Evolutionary conservation across 2,888 invertebrate species (phyloP), one percentile per base, ranked within the genome.

Genomic region (Labia minor): DNA sequence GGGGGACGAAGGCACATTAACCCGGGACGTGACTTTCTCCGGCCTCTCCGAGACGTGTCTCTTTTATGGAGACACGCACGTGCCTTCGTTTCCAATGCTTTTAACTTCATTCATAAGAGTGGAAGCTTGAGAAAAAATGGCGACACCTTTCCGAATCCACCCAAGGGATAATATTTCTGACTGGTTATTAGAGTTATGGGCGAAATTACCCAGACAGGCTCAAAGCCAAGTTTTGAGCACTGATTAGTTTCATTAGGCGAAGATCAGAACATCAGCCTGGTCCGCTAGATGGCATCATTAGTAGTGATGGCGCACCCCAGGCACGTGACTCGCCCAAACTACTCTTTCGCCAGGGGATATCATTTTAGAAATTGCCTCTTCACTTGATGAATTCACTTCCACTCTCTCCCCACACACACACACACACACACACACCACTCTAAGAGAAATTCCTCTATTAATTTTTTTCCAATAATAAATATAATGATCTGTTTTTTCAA

Each of bases 141-240:
- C 49, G 49, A 49, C 49, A 49, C 49, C 49, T 49, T 26, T 14
- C 16, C 49, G 49, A 49, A 49, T 49, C 49, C 49, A 49, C 49
- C 49, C 14, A 49, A 49, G 49, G 49, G 49, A 49, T 49, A 49
- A 49, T 49, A 49, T 49, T 49, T 49, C 49, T 49, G 49, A 49
- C 49, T 49, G 49, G 49, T 49, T 49, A 49, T 49, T 49, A 49
- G 49, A 49, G 49, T 49, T 49, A 49, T 49, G 49, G 49, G 49
- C 2, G n/a, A 49, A 49, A 49, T 49, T 49, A 3, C 49, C 49
- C 14, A 49, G n/a, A 14, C 49, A 4, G 3, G 14, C 49, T 49
- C 49, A 3, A 26, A 26, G n/a, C 49, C 49, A 11, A 49, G n/a
- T 49, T 14, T 49, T 49, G 14, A 49, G 4, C 49, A 14, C 49